These are phyloP conservation scores for Cephus pulcher DNA, from an alignment of 2,888 invertebrate species.

Conservation along the genomic window DNA sequence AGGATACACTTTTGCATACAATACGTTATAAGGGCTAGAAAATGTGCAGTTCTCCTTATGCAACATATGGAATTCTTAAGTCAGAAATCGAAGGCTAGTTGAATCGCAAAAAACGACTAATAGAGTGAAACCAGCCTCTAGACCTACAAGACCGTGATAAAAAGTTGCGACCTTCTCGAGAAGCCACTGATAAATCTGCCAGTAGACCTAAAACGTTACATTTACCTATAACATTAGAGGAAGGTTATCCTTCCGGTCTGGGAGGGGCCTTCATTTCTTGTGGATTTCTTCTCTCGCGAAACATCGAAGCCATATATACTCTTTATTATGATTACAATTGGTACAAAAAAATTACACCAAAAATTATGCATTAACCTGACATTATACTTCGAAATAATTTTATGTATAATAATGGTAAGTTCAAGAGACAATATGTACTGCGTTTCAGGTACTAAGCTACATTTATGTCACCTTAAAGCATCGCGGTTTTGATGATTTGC, in stretches of 20 bases:
- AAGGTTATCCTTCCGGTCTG: not conserved
- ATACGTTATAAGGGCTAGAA: not conserved
- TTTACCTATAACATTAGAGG: not conserved
- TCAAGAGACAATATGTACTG: slow-evolving; percentile 37
- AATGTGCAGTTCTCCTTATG: not conserved
- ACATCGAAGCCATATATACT: not conserved
- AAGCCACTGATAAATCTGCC: not conserved
- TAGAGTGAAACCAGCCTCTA: slow-evolving; percentile 14
- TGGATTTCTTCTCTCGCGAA: not conserved
- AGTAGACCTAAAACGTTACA: not conserved
- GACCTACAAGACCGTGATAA: slow-evolving; percentile 1
- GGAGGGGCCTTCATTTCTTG: not conserved
- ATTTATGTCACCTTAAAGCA: slow-evolving; percentile 40
- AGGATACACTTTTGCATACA: not conserved
- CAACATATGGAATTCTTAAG: slow-evolving; percentile 2
- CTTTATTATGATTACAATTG: not conserved
- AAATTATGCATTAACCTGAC: not conserved
- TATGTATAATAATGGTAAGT: not conserved
- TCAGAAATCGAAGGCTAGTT: slow-evolving; percentile 5
- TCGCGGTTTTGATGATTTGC: slow-evolving; percentile 19
- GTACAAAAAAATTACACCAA: not conserved
- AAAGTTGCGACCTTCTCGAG: slow-evolving; percentile 13
- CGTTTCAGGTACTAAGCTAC: slow-evolving; percentile 51
- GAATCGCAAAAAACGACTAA: slow-evolving; percentile 3
- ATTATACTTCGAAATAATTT: not conserved